Conservation (phyloP, 2,113 vertebrate genomes). For the Petaurus breviceps region DNA sequence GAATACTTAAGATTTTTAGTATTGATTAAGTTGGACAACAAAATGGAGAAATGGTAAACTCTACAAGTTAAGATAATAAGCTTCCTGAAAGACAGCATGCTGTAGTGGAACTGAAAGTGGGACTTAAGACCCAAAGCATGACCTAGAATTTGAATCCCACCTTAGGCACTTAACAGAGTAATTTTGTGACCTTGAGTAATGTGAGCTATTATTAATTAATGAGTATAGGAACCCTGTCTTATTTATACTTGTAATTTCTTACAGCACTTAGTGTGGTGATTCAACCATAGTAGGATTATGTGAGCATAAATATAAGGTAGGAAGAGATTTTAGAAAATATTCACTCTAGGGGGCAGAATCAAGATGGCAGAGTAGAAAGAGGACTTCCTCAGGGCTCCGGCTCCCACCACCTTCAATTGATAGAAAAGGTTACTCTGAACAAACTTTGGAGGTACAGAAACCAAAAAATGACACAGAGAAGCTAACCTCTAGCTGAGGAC, state of each 20-base stretch:
- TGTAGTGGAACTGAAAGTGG: background rate
- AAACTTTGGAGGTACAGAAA: too few species aligned
- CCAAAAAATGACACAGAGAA: too few species aligned
- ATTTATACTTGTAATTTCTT: background rate
- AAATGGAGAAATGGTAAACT: background rate
- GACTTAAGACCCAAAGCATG: background rate
- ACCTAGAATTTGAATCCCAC: background rate
- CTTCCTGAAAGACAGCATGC: background rate
- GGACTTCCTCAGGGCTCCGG: too few species aligned
- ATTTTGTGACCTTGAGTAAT: background rate
- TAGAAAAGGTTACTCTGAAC: too few species aligned
- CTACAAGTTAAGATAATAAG: background rate
- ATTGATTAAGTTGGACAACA: background rate
- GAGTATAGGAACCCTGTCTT: background rate
- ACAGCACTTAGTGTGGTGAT: background rate
- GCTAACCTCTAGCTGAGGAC: too few species aligned
- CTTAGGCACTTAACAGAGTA: background rate
- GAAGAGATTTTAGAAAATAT: background rate
- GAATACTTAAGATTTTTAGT: background rate
- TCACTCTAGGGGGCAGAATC: too few species aligned
- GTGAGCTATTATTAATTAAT: background rate
- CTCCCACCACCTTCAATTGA: too few species aligned
- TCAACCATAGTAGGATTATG: background rate
- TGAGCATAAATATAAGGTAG: background rate
- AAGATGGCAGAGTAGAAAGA: too few species aligned